Conservation (phyloP, 1,140 invertebrate species). For the honey bee (Apis mellifera) region Amel_HAv3.1 CM009936.2:17539501-17540000, state of each 20-base stretch:
- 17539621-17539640: conserved; percentile 55
- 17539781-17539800: too few relatives aligned
- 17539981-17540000: too few relatives aligned
- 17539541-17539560: conserved; percentile 29
- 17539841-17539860: too few relatives aligned
- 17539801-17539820: too few relatives aligned
- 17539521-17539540: conserved; percentile 66
- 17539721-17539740: conserved; percentile 44
- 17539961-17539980: too few relatives aligned
- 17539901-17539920: too few relatives aligned
- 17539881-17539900: too few relatives aligned
- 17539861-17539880: too few relatives aligned
- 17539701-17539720: conserved; percentile 66
- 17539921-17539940: too few relatives aligned
- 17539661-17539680: not conserved
- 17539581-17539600: conserved; percentile 77
- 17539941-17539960: too few relatives aligned
- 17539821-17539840: too few relatives aligned
- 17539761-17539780: too few relatives aligned
- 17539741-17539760: conserved; percentile 30
- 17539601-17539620: conserved; percentile 80
- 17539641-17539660: conserved; percentile 54
- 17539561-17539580: not conserved
- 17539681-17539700: conserved; percentile 80
- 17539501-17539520: conserved; percentile 62